These are phyloP conservation scores for Pollachius pollachius DNA, from an alignment of 2,113 vertebrate genomes.

Conservation along the genomic window DNA sequence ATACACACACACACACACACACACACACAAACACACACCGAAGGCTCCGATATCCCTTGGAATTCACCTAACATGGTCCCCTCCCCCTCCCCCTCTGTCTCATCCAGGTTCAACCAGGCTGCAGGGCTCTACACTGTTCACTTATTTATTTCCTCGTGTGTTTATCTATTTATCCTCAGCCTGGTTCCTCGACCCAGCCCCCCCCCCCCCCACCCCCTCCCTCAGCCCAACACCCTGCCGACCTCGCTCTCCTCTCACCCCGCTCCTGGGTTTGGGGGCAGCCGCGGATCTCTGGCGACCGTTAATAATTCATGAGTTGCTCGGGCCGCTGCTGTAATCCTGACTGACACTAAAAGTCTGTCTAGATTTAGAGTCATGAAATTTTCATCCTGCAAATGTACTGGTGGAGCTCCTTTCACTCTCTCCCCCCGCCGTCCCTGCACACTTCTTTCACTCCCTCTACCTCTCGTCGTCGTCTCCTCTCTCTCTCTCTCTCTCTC, in stretches of 20 bases:
- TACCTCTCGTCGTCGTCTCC: conserved; percentile 26
- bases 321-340: conserved; percentile 85
- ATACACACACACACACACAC: neutral
- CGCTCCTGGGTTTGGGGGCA: conserved; percentile 32
- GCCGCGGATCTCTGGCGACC: conserved; percentile 63
- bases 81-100: conserved; percentile 9
- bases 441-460: conserved; percentile 7
- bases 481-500: conserved; percentile 21
- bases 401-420: conserved; percentile 51
- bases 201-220: conserved; percentile 7
- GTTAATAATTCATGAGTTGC: conserved; percentile 85
- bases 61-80: conserved; percentile 11
- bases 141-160: conserved; percentile 27
- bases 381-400: conserved; percentile 83
- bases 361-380: conserved; percentile 92
- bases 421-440: neutral
- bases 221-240: conserved; percentile 5
- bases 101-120: neutral
- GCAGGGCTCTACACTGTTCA: conserved; percentile 2
- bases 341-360: conserved; percentile 94
- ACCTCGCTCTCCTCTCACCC: conserved; percentile 12
- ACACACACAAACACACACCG: neutral
- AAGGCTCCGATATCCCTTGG: neutral
- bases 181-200: conserved; percentile 22
- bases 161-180: conserved; percentile 59